Evolutionary conservation across 37 sponge, comb jelly and placozoan species (phyloP), one percentile per base, ranked within the genome.

Genomic region (Crambe crambe): DNA sequence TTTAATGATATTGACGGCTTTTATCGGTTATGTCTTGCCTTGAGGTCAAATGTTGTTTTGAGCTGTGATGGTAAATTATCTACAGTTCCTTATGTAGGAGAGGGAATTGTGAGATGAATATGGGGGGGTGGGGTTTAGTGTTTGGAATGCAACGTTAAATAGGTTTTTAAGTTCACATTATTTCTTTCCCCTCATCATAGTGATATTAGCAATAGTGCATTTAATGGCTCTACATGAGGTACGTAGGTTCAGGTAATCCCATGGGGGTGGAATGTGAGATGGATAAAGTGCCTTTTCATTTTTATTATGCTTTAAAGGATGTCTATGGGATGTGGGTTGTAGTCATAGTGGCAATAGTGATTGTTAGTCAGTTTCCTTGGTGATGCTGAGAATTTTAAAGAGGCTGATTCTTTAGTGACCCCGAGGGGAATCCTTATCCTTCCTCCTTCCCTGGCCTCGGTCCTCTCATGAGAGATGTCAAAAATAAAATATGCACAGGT

Each of bases 401-500:
- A 94, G 94, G 79, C 94, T 94, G 75, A 94, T 96, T 75, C 90
- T 96, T 1, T 94, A 96, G 72, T 94, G 97, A 0, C 85, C 92
- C 26, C 94, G 94, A 96, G 68, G 95, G 95, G 22, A 96, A 96
- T 61, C 97, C 97, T 4, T 96, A 96, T 80, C 85, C 77, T 58
- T 88, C 88, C 70, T 54, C 70, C 62, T 86, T 89, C 58, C 73
- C 94, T 10, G 88, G 89, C 23, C 72, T 94, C 0, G 97, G 97
- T 0, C 97, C 97, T 25, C 79, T 93, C 27, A 96, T 96, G 97
- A 95, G 97, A 37, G 97, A 96, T 41, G 83, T 96, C 57, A 96
- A 96, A 85, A 96, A 96, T 67, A 93, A 93, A 79, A 94, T 96
- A 15, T 96, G 97, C 37, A 94, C 92, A 65, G 94, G 90, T 94